phyloP scores from a whole-genome alignment of 2,113 vertebrate species.

The Phasianus colchicus region DNA sequence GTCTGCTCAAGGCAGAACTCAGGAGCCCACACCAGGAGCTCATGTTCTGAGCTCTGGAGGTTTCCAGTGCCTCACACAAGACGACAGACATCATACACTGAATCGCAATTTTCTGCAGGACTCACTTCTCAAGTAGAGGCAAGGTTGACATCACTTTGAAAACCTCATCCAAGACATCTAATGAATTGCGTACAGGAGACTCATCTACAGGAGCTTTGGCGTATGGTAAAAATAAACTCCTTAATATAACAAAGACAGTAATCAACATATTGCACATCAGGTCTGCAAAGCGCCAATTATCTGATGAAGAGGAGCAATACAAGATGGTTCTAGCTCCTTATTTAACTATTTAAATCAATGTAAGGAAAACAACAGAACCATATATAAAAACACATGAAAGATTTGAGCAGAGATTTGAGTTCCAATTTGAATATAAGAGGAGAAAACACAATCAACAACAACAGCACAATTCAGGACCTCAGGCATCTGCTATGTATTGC shows the following conservation, averaged over 20 bases:
- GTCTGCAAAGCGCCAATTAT: neutral
- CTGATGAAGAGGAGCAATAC: slow-evolving; percentile 16
- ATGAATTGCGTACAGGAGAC: neutral
- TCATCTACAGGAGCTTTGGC: neutral
- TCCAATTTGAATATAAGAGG: neutral
- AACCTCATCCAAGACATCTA: neutral
- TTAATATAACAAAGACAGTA: slow-evolving; percentile 42
- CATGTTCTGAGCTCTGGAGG: neutral
- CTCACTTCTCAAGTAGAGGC: neutral
- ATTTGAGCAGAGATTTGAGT: neutral
- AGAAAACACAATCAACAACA: neutral
- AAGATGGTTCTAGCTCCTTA: neutral
- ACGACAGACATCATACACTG: neutral
- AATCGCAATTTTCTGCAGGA: neutral
- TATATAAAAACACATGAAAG: neutral
- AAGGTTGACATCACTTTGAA: slow-evolving; percentile 35
- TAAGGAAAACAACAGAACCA: neutral
- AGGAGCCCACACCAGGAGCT: neutral
- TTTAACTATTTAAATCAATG: neutral
- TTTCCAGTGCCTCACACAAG: neutral
- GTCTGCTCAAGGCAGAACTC: neutral
- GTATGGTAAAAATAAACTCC: neutral
- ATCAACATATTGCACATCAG: slow-evolving; percentile 35
- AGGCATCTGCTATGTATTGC: neutral
- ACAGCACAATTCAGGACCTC: neutral